Percentiles rank a stretch among this genome's conserved stretches.
Conservation (phyloP, 2,888 invertebrate genomes). For the Rotaria socialis region DNA sequence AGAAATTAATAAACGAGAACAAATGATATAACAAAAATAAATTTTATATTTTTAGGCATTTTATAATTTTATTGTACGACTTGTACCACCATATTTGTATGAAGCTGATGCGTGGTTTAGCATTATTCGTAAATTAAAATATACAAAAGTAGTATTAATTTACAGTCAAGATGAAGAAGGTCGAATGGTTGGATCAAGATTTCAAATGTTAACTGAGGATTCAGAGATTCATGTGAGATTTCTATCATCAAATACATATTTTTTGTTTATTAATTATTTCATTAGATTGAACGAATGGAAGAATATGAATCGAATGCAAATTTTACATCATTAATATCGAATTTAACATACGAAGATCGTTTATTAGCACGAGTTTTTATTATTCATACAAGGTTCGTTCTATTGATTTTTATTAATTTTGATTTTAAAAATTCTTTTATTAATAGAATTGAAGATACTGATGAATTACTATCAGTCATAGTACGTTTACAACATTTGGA, state of each 20-base stretch:
- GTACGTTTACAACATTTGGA: conserved; percentile 21
- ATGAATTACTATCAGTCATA: not conserved
- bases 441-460: not conserved
- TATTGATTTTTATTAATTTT: not conserved
- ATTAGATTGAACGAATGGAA: conserved; percentile 38
- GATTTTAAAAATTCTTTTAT: not conserved
- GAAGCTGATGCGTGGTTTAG: conserved; percentile 42
- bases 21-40: not conserved
- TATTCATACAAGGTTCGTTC: not conserved
- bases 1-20: not conserved
- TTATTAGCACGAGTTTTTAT: conserved; percentile 36
- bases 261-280: not conserved
- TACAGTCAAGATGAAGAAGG: conserved; percentile 41
- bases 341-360: conserved; percentile 35
- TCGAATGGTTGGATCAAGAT: conserved; percentile 43
- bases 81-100: conserved; percentile 44
- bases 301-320: conserved; percentile 38
- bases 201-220: conserved; percentile 43
- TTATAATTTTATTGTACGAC: conserved; percentile 40
- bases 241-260: not conserved
- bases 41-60: conserved; percentile 13
- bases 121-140: conserved; percentile 38
- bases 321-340: conserved; percentile 37
- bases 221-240: conserved; percentile 38
- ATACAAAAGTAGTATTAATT: conserved; percentile 40